These are phyloP conservation scores for Bibio marci DNA, from an alignment of 2,888 invertebrate species.

Conservation along the genomic window DNA sequence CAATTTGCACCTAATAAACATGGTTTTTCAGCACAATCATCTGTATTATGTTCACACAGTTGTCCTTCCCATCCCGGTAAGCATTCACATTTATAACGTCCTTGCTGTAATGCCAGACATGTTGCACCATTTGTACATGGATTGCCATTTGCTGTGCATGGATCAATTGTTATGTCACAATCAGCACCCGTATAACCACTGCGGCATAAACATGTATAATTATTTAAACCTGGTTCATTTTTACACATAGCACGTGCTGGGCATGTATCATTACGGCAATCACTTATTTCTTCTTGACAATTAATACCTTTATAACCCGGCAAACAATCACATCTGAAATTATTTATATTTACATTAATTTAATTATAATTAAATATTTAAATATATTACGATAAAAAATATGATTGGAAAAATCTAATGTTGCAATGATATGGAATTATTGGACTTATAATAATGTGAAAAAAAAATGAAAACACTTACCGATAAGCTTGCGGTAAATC, in stretches of 20 bases:
- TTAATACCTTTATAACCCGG: conserved; percentile 76
- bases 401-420: too few species aligned
- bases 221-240: conserved; percentile 77
- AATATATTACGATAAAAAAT: too few species aligned
- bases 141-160: conserved; percentile 75
- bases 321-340: too few species aligned
- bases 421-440: too few species aligned
- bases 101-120: conserved; percentile 79
- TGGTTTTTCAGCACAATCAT: conserved; percentile 86
- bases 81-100: conserved; percentile 88
- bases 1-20: conserved; percentile 82
- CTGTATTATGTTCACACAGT: conserved; percentile 80
- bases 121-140: conserved; percentile 83
- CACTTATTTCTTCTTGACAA: conserved; percentile 84
- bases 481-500: conserved; percentile 85
- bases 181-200: conserved; percentile 88
- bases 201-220: conserved; percentile 82
- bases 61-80: conserved; percentile 95
- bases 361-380: too few species aligned
- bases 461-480: conserved; percentile 36
- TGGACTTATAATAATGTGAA: too few species aligned
- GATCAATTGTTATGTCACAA: conserved; percentile 83
- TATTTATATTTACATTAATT: too few species aligned
- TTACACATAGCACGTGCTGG: conserved; percentile 95
- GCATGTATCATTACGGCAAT: conserved; percentile 79